Conservation (phyloP, 2,797 vertebrate species). For the Buphagus erythrorhynchus region DNA sequence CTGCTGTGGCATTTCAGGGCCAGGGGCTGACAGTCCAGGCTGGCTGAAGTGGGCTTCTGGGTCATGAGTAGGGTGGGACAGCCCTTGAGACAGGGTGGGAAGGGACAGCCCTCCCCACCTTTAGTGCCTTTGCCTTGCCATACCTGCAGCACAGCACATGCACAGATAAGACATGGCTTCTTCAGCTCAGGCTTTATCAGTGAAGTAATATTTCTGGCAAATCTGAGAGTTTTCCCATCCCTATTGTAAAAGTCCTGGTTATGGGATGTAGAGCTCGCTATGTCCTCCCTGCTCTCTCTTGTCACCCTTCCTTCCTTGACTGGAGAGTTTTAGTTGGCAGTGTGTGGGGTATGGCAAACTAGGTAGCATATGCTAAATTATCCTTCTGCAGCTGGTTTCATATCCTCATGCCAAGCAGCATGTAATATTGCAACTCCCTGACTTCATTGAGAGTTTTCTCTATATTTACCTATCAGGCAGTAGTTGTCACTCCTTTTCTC, state of each 20-base stretch:
- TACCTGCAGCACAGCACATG: accelerated
- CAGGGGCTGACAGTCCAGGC: no score
- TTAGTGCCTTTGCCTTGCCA: neutral
- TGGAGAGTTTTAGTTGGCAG: neutral
- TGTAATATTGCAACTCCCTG: neutral
- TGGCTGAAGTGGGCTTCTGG: neutral
- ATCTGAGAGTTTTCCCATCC: neutral
- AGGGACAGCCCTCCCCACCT: no score
- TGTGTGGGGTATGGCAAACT: neutral
- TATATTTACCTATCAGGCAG: neutral
- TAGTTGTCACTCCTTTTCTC: neutral
- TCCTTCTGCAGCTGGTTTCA: neutral
- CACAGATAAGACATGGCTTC: accelerated
- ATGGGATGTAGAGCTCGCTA: neutral
- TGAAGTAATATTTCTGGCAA: neutral
- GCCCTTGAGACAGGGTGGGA: accelerated
- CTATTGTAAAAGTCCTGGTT: neutral
- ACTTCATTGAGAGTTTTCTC: neutral
- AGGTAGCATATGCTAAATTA: neutral
- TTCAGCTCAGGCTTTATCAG: neutral
- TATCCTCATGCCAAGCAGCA: accelerated
- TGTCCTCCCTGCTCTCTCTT: accelerated
- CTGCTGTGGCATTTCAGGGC: accelerated
- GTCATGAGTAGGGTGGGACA: accelerated
- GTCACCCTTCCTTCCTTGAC: neutral